These are phyloP conservation scores for Danio jaintianensis DNA, from an alignment of 2,797 vertebrate genomes.

Conservation along the genomic window DNA sequence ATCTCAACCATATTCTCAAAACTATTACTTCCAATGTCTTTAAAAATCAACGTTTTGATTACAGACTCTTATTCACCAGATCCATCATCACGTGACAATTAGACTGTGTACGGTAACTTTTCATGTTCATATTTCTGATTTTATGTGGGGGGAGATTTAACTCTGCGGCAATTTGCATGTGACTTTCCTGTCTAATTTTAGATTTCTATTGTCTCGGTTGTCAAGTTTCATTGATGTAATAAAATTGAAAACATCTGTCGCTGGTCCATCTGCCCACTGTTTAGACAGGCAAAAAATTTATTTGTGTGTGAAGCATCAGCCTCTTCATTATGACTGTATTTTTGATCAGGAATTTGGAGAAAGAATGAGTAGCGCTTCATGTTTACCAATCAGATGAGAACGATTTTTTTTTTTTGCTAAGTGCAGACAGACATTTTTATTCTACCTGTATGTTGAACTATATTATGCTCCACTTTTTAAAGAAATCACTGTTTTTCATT, in stretches of 20 bases:
- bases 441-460: not conserved
- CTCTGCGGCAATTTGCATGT: not conserved
- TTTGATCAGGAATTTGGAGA: not conserved
- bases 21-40: too few species aligned
- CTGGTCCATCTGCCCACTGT: constrained; percentile 31
- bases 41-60: too few species aligned
- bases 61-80: too few species aligned
- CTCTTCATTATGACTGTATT: constrained; percentile 37
- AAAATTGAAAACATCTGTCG: constrained; percentile 26
- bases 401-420: not conserved
- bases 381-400: constrained; percentile 2
- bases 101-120: too few species aligned
- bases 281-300: constrained; percentile 4
- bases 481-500: constrained; percentile 25
- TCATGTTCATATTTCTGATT: constrained; percentile 1
- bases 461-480: not conserved
- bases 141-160: not conserved
- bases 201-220: constrained; percentile 25
- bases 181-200: constrained; percentile 6
- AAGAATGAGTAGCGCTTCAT: not conserved
- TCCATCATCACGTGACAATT: too few species aligned
- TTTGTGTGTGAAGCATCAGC: not conserved
- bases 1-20: too few species aligned
- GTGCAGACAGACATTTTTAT: not conserved
- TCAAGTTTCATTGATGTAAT: constrained; percentile 17